phyloP scores from a whole-genome alignment of 2,113 vertebrate genomes.

The Menura novaehollandiae region DNA sequence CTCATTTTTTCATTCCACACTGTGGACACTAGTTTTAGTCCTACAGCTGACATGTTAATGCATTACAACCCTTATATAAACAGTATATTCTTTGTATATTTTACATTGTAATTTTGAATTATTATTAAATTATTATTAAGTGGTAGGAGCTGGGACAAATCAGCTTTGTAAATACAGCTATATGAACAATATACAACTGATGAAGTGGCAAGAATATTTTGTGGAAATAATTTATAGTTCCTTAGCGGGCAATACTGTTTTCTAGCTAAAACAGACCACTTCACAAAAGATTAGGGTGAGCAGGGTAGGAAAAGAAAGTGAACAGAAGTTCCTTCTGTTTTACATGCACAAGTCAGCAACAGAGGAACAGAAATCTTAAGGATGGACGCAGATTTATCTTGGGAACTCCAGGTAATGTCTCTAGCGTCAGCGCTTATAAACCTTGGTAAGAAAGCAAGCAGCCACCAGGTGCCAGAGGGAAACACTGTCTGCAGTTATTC shows the following conservation, averaged over 20 bases:
- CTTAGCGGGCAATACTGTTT: background rate
- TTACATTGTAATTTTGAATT: background rate
- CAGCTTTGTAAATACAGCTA: background rate
- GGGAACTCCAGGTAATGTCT: background rate
- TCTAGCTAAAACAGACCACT: background rate
- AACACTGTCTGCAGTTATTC: background rate
- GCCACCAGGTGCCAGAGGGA: background rate
- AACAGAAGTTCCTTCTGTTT: background rate
- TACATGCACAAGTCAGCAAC: background rate
- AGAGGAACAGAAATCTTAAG: background rate
- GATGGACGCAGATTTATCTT: background rate
- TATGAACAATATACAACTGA: background rate
- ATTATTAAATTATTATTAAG: background rate
- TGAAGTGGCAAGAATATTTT: background rate
- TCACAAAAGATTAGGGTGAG: background rate
- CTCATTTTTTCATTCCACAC: background rate
- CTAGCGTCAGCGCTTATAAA: fast-evolving
- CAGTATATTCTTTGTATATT: background rate
- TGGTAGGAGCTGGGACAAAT: background rate
- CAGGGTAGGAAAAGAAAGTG: background rate
- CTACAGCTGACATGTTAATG: background rate
- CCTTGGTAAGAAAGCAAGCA: background rate
- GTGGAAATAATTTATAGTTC: background rate
- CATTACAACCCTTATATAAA: background rate
- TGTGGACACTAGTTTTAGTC: background rate